Evolutionary conservation across 2,113 vertebrate species (phyloP).

Genomic region (Paraplagusia blochii): DNA sequence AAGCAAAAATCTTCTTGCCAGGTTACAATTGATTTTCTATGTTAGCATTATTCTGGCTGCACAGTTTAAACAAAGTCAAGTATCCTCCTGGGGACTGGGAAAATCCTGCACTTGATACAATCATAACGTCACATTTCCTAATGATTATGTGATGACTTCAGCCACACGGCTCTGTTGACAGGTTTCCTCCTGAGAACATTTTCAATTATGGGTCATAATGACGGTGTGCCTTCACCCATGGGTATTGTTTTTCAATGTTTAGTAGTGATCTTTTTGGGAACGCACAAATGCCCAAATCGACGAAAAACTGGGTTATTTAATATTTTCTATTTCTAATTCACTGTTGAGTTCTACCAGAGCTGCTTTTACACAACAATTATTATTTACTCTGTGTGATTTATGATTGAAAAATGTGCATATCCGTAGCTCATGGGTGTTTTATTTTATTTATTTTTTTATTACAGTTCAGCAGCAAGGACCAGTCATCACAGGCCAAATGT

Average conservation of each 20-base stretch:
- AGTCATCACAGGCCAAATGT: conserved; percentile 68
- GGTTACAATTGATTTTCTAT: conserved; percentile 2
- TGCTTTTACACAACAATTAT: background rate
- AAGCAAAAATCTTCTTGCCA: background rate
- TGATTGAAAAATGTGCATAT: conserved; percentile 23
- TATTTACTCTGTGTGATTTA: conserved; percentile 18
- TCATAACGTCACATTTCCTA: conserved; percentile 37
- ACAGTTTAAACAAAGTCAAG: conserved; percentile 29
- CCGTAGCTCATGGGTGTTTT: conserved; percentile 34
- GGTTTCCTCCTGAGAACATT: conserved; percentile 23
- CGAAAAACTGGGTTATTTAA: conserved; percentile 6
- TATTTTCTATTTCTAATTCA: conserved; percentile 16
- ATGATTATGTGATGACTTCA: conserved; percentile 33
- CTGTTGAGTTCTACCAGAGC: background rate
- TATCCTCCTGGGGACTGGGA: conserved; percentile 1
- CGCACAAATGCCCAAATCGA: conserved; percentile 1
- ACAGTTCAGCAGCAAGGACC: conserved; percentile 51
- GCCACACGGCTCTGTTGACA: conserved; percentile 22
- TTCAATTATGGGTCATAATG: conserved; percentile 48
- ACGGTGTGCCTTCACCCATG: conserved; percentile 33
- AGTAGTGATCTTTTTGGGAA: conserved; percentile 32
- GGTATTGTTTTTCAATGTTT: conserved; percentile 52
- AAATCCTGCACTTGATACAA: conserved; percentile 12
- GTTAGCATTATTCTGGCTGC: background rate
- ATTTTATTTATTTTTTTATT: conserved; percentile 44